Evolutionary conservation across 2,888 invertebrate species (phyloP).

Genomic region (Philopedon plagiatum): DNA sequence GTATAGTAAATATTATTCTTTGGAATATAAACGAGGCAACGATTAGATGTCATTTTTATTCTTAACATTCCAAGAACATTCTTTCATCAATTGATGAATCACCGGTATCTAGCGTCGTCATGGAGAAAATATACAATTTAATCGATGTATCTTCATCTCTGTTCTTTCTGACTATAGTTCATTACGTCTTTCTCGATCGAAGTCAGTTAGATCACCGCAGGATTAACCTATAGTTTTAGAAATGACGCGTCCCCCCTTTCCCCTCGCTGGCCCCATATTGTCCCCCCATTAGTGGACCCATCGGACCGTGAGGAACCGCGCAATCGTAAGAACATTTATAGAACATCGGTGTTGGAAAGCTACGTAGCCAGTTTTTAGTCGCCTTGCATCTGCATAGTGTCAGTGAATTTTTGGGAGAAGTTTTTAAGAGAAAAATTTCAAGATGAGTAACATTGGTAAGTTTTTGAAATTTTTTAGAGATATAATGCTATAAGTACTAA

Average conservation of each 20-base stretch:
- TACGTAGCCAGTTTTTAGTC: slow-evolving; percentile 57
- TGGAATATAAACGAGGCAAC: not conserved
- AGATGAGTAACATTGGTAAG: slow-evolving; percentile 56
- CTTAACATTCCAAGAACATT: not conserved
- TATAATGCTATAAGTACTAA: no score
- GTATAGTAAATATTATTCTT: not conserved
- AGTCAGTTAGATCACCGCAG: not conserved
- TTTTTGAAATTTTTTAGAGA: slow-evolving; percentile 10
- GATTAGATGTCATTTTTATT: slow-evolving; percentile 7
- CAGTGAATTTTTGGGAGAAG: slow-evolving; percentile 19
- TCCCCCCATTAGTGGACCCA: slow-evolving; percentile 37
- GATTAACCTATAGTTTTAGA: slow-evolving; percentile 21
- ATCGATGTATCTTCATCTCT: not conserved
- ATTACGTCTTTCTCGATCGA: not conserved
- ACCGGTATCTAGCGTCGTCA: not conserved
- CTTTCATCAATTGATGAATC: slow-evolving; percentile 1
- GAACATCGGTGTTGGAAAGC: slow-evolving; percentile 51
- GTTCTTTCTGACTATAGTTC: not conserved
- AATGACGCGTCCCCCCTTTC: slow-evolving; percentile 15
- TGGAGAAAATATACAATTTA: not conserved
- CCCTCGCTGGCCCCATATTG: slow-evolving; percentile 3
- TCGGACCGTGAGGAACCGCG: slow-evolving; percentile 51
- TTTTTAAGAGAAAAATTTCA: slow-evolving; percentile 45
- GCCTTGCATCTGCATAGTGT: slow-evolving; percentile 35
- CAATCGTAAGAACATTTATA: slow-evolving; percentile 59